A percentile compares a stretch with the other conserved stretches of the same genome.
Evolutionary conservation across 2,888 invertebrate species (phyloP).

Genomic region (Parnassius apollo): DNA sequence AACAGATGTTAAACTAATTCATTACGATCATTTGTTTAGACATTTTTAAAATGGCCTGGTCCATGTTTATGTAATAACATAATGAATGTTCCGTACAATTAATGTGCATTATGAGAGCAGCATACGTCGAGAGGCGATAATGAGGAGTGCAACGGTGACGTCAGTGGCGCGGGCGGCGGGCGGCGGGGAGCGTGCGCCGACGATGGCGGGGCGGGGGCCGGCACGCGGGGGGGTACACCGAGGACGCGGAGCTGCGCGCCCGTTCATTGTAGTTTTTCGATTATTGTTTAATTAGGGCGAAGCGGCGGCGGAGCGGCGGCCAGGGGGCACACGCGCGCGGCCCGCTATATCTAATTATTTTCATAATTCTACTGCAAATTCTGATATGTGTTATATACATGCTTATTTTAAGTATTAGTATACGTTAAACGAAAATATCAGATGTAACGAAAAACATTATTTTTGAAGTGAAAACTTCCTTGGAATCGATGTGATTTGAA

Average conservation of each 20-base stretch:
- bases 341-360: conserved; percentile 44
- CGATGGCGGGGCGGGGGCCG: conserved; percentile 32
- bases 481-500: no score
- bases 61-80: not conserved
- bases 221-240: conserved; percentile 51
- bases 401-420: no score
- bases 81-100: conserved; percentile 14
- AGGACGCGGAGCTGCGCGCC: conserved; percentile 74
- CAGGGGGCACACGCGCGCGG: conserved; percentile 59
- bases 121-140: conserved; percentile 70
- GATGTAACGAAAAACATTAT: no score
- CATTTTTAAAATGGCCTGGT: no score
- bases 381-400: no score
- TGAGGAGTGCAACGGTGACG: conserved; percentile 78
- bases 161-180: conserved; percentile 43
- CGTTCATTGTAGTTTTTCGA: conserved; percentile 81
- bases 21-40: no score
- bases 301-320: conserved; percentile 80
- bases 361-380: not conserved
- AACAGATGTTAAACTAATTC: no score
- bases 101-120: conserved; percentile 26
- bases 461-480: no score
- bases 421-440: no score
- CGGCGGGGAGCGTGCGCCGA: conserved; percentile 38
- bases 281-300: conserved; percentile 82